Evolutionary conservation across 2,797 vertebrate species (phyloP).

Genomic region (Alosa sapidissima): DNA sequence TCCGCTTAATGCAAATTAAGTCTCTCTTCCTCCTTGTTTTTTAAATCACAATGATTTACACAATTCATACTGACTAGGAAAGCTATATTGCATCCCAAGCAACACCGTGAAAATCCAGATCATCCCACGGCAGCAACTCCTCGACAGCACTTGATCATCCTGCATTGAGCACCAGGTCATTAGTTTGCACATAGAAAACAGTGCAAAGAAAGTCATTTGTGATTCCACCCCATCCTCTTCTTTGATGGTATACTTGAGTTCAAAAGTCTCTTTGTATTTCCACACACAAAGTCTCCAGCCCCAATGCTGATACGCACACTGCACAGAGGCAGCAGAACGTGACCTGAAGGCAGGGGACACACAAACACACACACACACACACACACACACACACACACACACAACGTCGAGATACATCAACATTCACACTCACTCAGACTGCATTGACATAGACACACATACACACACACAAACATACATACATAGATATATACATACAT

Average conservation of each 20-base stretch:
- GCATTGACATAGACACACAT: slow-evolving; percentile 33
- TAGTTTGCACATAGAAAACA: slow-evolving; percentile 50
- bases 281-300: slow-evolving; percentile 26
- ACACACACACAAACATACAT: slow-evolving; percentile 25
- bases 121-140: slow-evolving; percentile 60
- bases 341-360: background rate
- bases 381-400: background rate
- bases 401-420: background rate
- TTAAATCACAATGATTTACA: slow-evolving; percentile 54
- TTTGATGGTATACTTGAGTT: slow-evolving; percentile 48
- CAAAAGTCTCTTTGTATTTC: slow-evolving; percentile 29
- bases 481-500: no score
- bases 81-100: slow-evolving; percentile 54
- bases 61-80: slow-evolving; percentile 59
- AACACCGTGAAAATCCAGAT: slow-evolving; percentile 62
- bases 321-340: background rate
- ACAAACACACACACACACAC: background rate
- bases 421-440: background rate
- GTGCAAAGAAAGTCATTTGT: slow-evolving; percentile 45
- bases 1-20: slow-evolving; percentile 44
- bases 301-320: slow-evolving; percentile 22
- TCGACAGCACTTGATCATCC: slow-evolving; percentile 58
- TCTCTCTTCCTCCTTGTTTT: slow-evolving; percentile 38
- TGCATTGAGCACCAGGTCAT: slow-evolving; percentile 62
- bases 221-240: slow-evolving; percentile 41